These are phyloP conservation scores for Xiphorhynchus erythropygius DNA, from an alignment of 2,797 vertebrate species.

Conservation along the genomic window DNA sequence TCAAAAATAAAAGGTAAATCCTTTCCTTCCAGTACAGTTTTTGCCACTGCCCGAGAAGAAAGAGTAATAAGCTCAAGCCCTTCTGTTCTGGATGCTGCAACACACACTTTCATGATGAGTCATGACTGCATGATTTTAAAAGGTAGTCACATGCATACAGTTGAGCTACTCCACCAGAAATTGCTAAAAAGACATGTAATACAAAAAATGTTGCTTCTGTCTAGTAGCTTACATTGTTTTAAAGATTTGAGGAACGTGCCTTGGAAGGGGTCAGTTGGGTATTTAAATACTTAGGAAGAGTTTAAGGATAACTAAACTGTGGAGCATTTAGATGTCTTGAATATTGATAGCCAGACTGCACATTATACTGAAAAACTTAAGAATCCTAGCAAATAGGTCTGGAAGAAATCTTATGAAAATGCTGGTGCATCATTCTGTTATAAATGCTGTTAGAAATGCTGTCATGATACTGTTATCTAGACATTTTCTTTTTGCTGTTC, in stretches of 20 bases:
- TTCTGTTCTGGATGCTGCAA: constrained; percentile 5
- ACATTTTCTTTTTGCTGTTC: not conserved
- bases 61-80: not conserved
- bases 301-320: not conserved
- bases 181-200: not conserved
- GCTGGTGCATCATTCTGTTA: not conserved
- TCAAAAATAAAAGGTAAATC: not conserved
- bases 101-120: constrained; percentile 26
- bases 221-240: not conserved
- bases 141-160: constrained; percentile 37
- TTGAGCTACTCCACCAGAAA: constrained; percentile 1
- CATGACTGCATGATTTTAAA: constrained; percentile 51
- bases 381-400: not conserved
- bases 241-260: not conserved
- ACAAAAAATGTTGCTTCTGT: not conserved
- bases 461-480: not conserved
- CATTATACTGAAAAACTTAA: not conserved
- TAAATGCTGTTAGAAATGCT: not conserved
- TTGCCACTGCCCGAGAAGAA: not conserved
- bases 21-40: not conserved
- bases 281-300: not conserved
- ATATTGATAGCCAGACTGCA: not conserved
- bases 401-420: not conserved
- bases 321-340: not conserved
- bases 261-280: not conserved